Base-by-base conservation (phyloP, 2,797 vertebrate species). In the Epinephelus coioides region DNA sequence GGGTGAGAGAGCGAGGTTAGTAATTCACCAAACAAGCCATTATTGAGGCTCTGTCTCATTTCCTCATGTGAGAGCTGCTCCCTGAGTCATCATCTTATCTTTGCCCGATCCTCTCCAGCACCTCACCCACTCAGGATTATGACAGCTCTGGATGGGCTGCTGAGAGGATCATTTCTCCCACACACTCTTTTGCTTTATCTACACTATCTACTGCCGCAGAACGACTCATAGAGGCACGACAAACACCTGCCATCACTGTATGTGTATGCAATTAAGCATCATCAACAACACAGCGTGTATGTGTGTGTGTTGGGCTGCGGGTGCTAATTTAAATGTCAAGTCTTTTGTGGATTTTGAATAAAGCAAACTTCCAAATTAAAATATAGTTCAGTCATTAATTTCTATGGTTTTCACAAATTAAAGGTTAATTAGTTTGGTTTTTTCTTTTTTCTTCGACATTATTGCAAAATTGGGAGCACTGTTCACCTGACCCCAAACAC, bases 51-150 rank as follows among this genome's bases (percentile, higher is more conserved):
- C 57, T 30, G 62, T 84, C 79, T 91, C 81, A 67, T 84, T 85
- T 89, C 86, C 87, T 86, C 72, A 67, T 81, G 75, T 76, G 83
- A 86, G 79, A 82, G 81, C 60, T 57, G 75, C 84, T 86, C 73
- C 73, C 83, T 55, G 66, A 90, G 82, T 91, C 82, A 84, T 83
- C 86, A 50, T 86, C 79, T 85, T 78, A 84, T 89, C 86, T 86
- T 63, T 50, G 56, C 79, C 73, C 17, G 9, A 76, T 88, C 80
- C 65, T 79, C 73, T 83, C 76, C 84, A 69, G 63, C 75, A 62
- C 80, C 75, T 88, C 83, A 85, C 81, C 86, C 84, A 89, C 88
- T 90, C 82, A 86, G 86, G 86, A 90, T 91, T 87, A 87, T 81
- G 81, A 76, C 85, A 78, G 86, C 71, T 73, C 69, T 82, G 84